Conservation (phyloP, 2,113 vertebrate species). For the Gymnarchus niloticus region DNA sequence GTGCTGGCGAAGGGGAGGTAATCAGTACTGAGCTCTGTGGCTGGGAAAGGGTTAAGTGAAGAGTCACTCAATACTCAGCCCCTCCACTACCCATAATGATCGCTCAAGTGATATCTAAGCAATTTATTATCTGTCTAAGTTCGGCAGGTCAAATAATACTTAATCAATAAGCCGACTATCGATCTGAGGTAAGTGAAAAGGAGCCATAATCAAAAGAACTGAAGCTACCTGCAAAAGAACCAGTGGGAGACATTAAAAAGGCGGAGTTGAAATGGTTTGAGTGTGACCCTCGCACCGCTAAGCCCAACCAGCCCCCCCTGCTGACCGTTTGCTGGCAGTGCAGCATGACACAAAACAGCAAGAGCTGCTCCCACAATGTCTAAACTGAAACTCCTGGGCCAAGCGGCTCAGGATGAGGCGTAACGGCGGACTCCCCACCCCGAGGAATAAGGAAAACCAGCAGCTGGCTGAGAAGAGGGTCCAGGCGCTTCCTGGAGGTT, state of each 20-base stretch:
- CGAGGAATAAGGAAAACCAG: too few relatives aligned
- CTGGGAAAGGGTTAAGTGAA: not conserved
- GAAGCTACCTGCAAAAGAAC: not conserved
- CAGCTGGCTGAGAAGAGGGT: not conserved
- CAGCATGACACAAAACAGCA: too few relatives aligned
- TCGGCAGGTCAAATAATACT: not conserved
- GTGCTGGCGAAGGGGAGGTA: not conserved
- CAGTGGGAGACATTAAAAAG: too few relatives aligned
- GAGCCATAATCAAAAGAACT: not conserved
- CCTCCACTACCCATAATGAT: not conserved
- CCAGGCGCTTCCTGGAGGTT: not conserved
- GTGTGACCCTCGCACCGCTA: too few relatives aligned
- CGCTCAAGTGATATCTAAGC: not conserved
- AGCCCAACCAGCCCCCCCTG: too few relatives aligned
- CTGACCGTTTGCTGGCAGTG: too few relatives aligned
- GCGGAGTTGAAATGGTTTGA: too few relatives aligned
- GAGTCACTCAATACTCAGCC: not conserved
- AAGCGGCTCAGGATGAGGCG: too few relatives aligned
- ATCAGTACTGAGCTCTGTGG: not conserved
- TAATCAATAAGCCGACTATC: conserved; percentile 2
- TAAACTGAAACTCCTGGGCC: too few relatives aligned
- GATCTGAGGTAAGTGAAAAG: not conserved
- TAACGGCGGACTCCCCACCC: not conserved
- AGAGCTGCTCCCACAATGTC: too few relatives aligned
- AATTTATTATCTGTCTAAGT: not conserved